These are phyloP conservation scores for Rachycentron canadum DNA, from an alignment of 2,797 vertebrate genomes.

Conservation along the genomic window DNA sequence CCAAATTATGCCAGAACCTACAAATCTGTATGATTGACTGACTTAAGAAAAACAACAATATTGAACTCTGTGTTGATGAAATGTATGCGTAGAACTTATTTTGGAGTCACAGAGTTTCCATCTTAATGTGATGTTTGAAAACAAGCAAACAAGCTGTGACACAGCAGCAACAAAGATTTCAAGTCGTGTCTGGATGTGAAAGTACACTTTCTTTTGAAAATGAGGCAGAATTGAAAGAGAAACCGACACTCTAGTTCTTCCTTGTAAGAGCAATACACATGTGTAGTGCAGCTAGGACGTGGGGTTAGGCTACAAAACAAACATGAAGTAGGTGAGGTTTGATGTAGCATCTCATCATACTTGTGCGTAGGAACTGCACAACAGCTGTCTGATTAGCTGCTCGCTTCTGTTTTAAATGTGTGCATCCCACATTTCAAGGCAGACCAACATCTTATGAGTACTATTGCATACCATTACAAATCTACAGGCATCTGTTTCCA, in stretches of 20 bases:
- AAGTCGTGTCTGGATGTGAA: slow-evolving; percentile 24
- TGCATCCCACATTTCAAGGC: not conserved
- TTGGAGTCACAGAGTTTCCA: not conserved
- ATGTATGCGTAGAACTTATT: not conserved
- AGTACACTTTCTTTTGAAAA: slow-evolving; percentile 32
- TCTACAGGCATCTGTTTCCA: no score
- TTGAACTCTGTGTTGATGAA: not conserved
- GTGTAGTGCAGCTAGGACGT: not conserved
- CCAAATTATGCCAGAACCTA: not conserved
- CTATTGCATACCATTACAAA: not conserved
- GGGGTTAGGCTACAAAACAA: slow-evolving; percentile 24
- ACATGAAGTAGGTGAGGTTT: slow-evolving; percentile 23
- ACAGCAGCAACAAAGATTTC: slow-evolving; percentile 32
- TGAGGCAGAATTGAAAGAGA: slow-evolving; percentile 70
- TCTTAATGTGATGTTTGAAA: slow-evolving; percentile 5
- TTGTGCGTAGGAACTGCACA: slow-evolving; percentile 46
- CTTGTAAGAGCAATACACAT: not conserved
- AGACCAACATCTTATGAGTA: not conserved
- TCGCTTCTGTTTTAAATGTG: slow-evolving; percentile 21
- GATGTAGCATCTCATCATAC: slow-evolving; percentile 58
- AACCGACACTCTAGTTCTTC: slow-evolving; percentile 14
- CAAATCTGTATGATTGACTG: fast-evolving
- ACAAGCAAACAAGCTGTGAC: slow-evolving; percentile 27
- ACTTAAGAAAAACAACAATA: not conserved
- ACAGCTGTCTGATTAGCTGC: slow-evolving; percentile 53